These are phyloP conservation scores for Nibea albiflora DNA, from an alignment of 2,113 vertebrate species.

Conservation along the genomic window DNA sequence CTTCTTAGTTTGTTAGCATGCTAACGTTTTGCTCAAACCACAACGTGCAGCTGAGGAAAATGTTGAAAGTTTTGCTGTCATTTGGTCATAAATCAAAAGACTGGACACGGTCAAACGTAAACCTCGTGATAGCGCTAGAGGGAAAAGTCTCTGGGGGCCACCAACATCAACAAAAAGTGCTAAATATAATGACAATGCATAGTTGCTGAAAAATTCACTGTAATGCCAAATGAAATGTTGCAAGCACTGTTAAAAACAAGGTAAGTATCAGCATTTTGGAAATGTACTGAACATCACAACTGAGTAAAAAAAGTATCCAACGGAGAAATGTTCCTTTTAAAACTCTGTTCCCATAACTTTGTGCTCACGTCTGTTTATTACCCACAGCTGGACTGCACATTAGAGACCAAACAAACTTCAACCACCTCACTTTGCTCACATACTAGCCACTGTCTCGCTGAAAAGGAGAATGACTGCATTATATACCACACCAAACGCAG, in stretches of 20 bases:
- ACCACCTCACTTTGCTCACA: slow-evolving; percentile 23
- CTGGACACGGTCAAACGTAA: no score
- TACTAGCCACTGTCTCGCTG: background rate
- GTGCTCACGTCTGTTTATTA: slow-evolving; percentile 37
- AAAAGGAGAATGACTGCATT: slow-evolving; percentile 3
- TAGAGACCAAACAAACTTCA: slow-evolving; percentile 21
- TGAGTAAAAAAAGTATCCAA: background rate
- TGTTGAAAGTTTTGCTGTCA: no score
- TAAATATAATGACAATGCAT: background rate
- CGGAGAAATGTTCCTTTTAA: slow-evolving; percentile 11
- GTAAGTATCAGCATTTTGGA: background rate
- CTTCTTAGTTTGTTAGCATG: no score
- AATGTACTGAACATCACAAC: background rate
- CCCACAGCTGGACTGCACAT: slow-evolving; percentile 30
- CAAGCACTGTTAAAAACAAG: background rate
- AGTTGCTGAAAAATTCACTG: background rate
- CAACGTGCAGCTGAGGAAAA: no score
- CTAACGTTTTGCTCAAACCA: no score
- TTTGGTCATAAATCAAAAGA: no score
- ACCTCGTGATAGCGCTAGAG: no score
- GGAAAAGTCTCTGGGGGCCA: background rate
- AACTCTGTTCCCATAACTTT: slow-evolving; percentile 3
- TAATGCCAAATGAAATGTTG: no score
- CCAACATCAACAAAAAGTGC: background rate
- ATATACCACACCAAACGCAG: slow-evolving; percentile 2